Evolutionary conservation across 2,113 vertebrate species (phyloP), one percentile per base, ranked within the genome.

Genomic region (Callipepla squamata): DNA sequence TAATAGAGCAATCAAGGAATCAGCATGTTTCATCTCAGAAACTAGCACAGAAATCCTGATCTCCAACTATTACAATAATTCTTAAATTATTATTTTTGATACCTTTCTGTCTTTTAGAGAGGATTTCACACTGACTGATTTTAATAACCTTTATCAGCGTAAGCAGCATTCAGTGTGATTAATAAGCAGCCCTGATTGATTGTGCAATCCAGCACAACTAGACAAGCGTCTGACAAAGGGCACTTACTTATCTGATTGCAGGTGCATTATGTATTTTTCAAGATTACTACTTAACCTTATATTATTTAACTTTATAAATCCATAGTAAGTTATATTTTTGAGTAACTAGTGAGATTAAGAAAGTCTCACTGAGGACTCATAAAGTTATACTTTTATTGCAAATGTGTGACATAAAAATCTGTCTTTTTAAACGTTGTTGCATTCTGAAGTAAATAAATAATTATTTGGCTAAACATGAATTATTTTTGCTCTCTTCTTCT

Each of bases 1-100:
- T 66, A 90, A 92, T 70, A 79, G 8, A 88, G 44, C 36, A 58
- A 72, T 68, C 55, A 81, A 86, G 75, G 77, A 95, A 87, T 74
- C 42, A 87, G 15, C 11, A 63, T 51, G 47, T 53, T 91, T 83
- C 23, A 53, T 57, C n/a, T 77, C 65, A 65, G 45, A 51, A 13
- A 79, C 11, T 87, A 82, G 62, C 17, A 66, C 1, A 73, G 32
- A 91, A 92, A 80, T 80, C 53, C 73, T 82, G 77, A 80, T 74
- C 42, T 77, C 38, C 67, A 38, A 77, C 61, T 80, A 47, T 34
- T 76, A 76, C 7, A 82, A 47, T 74, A 87, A 85, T 44, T 20
- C 9, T 70, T 83, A 70, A 82, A 91, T 70, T 70, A 83, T 3
- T 73, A n/a, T 48, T 73, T 79, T 89, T 6, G 2, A 59, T 72